A percentile compares a stretch with the other conserved stretches of the same genome.
Evolutionary conservation across 2,797 vertebrate genomes (phyloP).

Genomic region (Calcarius lapponicus): DNA sequence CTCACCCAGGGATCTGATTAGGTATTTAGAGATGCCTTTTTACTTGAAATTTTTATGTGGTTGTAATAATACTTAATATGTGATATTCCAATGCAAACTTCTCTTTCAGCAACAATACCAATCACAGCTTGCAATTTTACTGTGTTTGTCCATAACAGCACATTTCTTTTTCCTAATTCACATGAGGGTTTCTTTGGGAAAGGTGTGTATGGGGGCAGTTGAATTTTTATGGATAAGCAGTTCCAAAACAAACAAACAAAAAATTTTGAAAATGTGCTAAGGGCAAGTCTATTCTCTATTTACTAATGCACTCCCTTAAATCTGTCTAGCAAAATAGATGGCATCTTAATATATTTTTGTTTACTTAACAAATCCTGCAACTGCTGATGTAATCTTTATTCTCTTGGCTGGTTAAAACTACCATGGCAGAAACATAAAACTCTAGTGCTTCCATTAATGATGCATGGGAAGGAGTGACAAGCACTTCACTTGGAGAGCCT

Average conservation of each 20-base stretch:
- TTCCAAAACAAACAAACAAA: background rate
- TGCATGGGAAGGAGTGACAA: background rate
- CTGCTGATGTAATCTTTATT: background rate
- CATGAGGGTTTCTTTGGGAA: accelerated
- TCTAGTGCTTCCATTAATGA: background rate
- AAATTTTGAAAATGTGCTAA: background rate
- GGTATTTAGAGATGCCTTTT: background rate
- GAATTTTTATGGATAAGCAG: background rate
- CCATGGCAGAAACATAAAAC: background rate
- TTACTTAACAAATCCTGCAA: background rate
- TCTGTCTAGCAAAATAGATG: background rate
- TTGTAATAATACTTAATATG: background rate
- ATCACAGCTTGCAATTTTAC: background rate
- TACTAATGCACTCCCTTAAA: background rate
- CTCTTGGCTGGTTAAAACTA: background rate
- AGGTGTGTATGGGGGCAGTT: background rate
- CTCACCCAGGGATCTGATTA: background rate
- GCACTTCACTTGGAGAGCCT: background rate
- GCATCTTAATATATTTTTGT: background rate
- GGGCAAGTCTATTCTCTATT: background rate
- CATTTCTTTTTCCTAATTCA: background rate
- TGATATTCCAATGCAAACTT: background rate
- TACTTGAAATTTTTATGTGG: background rate
- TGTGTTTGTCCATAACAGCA: background rate
- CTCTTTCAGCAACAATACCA: background rate